Base-by-base conservation (phyloP, 2,113 vertebrate species). In the Amia ocellicauda region DNA sequence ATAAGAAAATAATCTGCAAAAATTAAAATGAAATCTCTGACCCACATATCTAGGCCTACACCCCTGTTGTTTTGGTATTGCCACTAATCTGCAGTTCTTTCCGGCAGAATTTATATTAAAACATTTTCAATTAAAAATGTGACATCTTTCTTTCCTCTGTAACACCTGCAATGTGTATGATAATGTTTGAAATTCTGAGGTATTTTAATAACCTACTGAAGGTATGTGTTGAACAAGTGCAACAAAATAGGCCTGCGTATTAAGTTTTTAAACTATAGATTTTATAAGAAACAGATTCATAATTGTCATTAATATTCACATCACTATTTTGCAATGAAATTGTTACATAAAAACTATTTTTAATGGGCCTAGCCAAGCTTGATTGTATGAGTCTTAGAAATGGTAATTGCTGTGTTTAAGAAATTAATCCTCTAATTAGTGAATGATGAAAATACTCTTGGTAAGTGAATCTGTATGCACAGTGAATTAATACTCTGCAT, bases 351-450 rank as follows among this genome's bases (percentile, higher is more conserved):
- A 41, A 62, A 62, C 49, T 74, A 70, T 74, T 71, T 76, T 69
- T 74, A 71, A 73, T 53, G 59, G 62, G 66, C 68, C 72, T 64
- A 62, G 66, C 36, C 62, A 40, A 57, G 70, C 63, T 75, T 66
- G 58, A 63, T 51, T 57, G 61, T 57, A 55, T 63, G 23, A 75
- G 65, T 68, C 67, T 67, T 47, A 23, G 57, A 72, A 73, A 72
- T 74, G 59, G 63, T 76, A 78, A 74, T 76, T 64, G 52, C 67
- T 62, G 53, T 69, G 62, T 71, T 77, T 73, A 70, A 61, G 65
- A 71, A 74, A 73, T 73, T 66, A 69, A 68, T 69, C 63, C 71
- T 50, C 16, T 74, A 69, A 76, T 78, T 78, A 78, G 67, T 54
- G 53, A 50, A 69, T 70, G 65, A 78, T 72, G 67, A 63, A 75